phyloP scores from a whole-genome alignment of 1,140 invertebrate genomes.

The Artemia franciscana region DNA sequence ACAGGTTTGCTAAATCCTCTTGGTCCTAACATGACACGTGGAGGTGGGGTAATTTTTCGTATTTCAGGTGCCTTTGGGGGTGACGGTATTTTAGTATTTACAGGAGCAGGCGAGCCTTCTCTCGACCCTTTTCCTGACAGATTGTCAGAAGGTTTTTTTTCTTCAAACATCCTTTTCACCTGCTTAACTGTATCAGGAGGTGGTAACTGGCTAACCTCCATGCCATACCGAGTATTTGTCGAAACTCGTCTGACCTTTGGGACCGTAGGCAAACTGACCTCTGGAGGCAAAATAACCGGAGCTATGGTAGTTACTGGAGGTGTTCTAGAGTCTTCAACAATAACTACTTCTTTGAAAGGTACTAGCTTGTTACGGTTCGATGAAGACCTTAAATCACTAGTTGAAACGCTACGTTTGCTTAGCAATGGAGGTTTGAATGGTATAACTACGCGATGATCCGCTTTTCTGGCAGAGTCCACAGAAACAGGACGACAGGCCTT shows the following conservation, averaged over 20 bases:
- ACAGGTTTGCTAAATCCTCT: not conserved
- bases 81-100: slow-evolving; percentile 16
- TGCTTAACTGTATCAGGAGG: slow-evolving; percentile 63
- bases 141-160: slow-evolving; percentile 12
- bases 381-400: slow-evolving; percentile 6
- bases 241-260: slow-evolving; percentile 2
- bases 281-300: slow-evolving; percentile 4
- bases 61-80: slow-evolving; percentile 16
- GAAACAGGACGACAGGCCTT: not conserved
- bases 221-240: slow-evolving; percentile 17
- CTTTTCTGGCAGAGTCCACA: not conserved
- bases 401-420: slow-evolving; percentile 3
- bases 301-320: slow-evolving; percentile 15
- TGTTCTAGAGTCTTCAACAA: not conserved
- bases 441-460: not conserved
- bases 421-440: not conserved
- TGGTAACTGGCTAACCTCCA: slow-evolving; percentile 52
- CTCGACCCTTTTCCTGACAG: slow-evolving; percentile 13
- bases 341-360: not conserved
- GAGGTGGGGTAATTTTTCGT: not conserved
- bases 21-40: not conserved
- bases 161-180: slow-evolving; percentile 54
- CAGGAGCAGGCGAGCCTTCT: slow-evolving; percentile 3
- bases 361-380: slow-evolving; percentile 4
- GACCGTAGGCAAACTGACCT: not conserved